These are phyloP conservation scores for Microcebus lehilahytsara DNA, from an alignment of 2,113 vertebrate species.

Conservation along the genomic window DNA sequence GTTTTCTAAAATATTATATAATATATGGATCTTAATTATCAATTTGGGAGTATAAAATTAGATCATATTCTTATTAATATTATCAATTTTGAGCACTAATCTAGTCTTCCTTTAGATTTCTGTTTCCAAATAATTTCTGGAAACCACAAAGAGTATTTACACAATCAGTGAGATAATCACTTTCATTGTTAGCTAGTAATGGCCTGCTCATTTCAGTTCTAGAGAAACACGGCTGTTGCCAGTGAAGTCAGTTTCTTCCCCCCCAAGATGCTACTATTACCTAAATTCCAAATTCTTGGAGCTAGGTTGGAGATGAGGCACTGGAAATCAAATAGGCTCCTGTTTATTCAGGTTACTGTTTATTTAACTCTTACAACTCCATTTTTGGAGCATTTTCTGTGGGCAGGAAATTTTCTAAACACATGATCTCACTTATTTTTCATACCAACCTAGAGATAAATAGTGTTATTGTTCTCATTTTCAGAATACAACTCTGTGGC, in stretches of 20 bases:
- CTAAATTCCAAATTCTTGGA: neutral
- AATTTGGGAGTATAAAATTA: neutral
- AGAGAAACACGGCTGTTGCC: neutral
- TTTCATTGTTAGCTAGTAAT: neutral
- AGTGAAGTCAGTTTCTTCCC: neutral
- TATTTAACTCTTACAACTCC: neutral
- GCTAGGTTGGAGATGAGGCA: neutral
- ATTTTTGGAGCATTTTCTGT: neutral
- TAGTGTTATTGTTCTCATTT: neutral
- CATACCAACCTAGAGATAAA: neutral
- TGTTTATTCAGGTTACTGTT: neutral
- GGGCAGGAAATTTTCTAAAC: neutral
- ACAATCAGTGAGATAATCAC: neutral
- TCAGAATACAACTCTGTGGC: neutral
- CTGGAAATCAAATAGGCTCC: neutral
- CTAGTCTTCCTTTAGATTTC: neutral
- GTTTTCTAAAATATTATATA: neutral
- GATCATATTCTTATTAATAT: neutral
- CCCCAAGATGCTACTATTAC: neutral
- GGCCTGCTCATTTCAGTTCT: neutral
- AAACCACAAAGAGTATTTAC: conserved; percentile 12
- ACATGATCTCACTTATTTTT: neutral
- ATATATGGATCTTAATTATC: neutral
- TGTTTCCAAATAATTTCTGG: conserved; percentile 27
- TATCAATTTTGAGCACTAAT: neutral